Evolutionary conservation across 1,140 invertebrate species (phyloP).

Genomic region (Trissolcus basalis): DNA sequence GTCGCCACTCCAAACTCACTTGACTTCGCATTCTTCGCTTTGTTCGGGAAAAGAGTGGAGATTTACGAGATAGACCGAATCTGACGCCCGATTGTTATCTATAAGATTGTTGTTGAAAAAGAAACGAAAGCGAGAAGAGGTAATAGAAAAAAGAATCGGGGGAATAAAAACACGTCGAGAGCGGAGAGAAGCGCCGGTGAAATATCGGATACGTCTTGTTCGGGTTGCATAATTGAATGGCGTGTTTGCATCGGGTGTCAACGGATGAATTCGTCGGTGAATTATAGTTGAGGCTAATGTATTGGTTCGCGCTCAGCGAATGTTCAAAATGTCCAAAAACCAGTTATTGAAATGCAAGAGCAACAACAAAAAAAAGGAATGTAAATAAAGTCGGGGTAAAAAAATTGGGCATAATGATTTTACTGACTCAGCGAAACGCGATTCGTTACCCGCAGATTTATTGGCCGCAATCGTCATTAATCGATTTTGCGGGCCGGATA

Average conservation of each 20-base stretch:
- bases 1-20: constrained; percentile 26
- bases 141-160: not conserved
- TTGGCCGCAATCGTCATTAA: too few relatives aligned
- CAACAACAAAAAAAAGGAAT: constrained; percentile 20
- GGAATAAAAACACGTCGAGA: not conserved
- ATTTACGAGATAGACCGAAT: constrained; percentile 45
- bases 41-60: constrained; percentile 38
- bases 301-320: constrained; percentile 39
- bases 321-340: constrained; percentile 50
- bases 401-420: constrained; percentile 47
- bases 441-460: constrained; percentile 47
- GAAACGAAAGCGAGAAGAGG: constrained; percentile 1
- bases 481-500: too few relatives aligned
- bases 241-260: constrained; percentile 47
- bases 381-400: too few relatives aligned
- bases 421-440: constrained; percentile 49
- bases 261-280: constrained; percentile 47
- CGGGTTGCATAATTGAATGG: constrained; percentile 49
- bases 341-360: constrained; percentile 50
- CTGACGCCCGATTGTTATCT: constrained; percentile 40
- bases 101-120: constrained; percentile 23
- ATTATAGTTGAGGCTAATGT: constrained; percentile 43
- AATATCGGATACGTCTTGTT: constrained; percentile 48
- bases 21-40: constrained; percentile 47
- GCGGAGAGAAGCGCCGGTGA: constrained; percentile 9